Evolutionary conservation across 1,140 invertebrate species (phyloP), one percentile per base, ranked within the genome.

Genomic region (Coenobita brevimanus): DNA sequence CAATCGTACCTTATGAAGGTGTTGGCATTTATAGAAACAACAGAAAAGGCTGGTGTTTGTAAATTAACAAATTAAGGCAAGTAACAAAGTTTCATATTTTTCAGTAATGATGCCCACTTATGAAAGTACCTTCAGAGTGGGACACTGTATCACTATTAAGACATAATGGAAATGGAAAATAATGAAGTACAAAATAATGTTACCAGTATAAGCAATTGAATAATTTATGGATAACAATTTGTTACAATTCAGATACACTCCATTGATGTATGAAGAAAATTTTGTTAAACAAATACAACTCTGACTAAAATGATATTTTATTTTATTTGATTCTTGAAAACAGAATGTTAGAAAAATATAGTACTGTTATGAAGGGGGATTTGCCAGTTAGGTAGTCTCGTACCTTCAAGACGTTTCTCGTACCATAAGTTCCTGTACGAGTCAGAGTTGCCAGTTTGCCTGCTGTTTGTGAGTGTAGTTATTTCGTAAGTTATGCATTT

Each of bases 211-310:
- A 41, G 30, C 27, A 75, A 33, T 75, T 30, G 8, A 75, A 33
- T 2, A 75, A n/a, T n/a, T 75, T 75, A 75, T 75, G 71, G 71
- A 75, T 41, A 75, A 75, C 71, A 3, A 75, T 33, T 75, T 75
- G 71, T 75, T 75, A 75, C 27, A 36, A 75, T 75, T 75, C 27
- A 75, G 71, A 75, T 75, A 8, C 21, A 75, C 71, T 75, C 3
- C 30, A 33, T 75, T 75, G 27, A 75, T 4, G 71, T 41, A 75
- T 75, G 27, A 75, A 75, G 71, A 75, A 24, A 30, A 64, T 21
- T 24, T 30, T 6, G 6, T 64, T 6, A 21, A 24, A 3, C 24
- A 30, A 33, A 27, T 17, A 69, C 27, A 69, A 69, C 27, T 15
- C 8, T 69, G 27, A 17, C 13, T 69, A 69, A 17, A 69, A 10